Percentiles rank a stretch among this genome's conserved stretches.
Evolutionary conservation across 2,797 vertebrate genomes (phyloP).

Genomic region (Gambusia yucatana): DNA sequence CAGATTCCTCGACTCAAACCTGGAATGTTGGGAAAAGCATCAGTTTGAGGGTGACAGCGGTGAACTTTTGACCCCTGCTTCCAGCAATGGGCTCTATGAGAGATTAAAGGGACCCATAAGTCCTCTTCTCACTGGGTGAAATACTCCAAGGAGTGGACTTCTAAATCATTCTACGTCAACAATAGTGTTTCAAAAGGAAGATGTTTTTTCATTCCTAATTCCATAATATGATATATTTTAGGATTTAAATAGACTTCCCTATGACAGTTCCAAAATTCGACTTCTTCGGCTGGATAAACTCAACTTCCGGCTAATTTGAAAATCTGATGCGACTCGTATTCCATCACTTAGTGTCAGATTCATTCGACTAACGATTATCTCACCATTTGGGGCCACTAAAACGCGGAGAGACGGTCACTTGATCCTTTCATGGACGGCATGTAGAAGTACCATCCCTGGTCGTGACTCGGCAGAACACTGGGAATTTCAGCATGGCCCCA

Average conservation of each 20-base stretch:
- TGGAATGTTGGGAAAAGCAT: slow-evolving; percentile 66
- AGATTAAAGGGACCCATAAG: slow-evolving; percentile 42
- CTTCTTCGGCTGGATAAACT: too few relatives aligned
- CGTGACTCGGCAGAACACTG: too few relatives aligned
- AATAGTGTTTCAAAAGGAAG: neutral
- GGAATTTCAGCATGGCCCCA: too few relatives aligned
- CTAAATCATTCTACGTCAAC: neutral
- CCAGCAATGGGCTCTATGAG: slow-evolving; percentile 42
- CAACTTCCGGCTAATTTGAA: too few relatives aligned
- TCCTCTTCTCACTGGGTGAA: slow-evolving; percentile 24
- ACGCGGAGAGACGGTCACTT: too few relatives aligned
- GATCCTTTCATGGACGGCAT: too few relatives aligned
- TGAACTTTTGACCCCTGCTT: slow-evolving; percentile 66
- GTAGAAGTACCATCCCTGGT: too few relatives aligned
- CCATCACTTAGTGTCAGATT: too few relatives aligned
- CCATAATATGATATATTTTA: neutral
- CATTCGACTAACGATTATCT: too few relatives aligned
- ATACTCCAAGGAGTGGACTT: neutral
- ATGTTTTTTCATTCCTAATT: neutral
- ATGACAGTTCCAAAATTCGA: neutral
- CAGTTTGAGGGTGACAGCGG: slow-evolving; percentile 54
- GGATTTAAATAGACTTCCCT: neutral
- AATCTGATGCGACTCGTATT: too few relatives aligned
- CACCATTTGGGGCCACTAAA: too few relatives aligned
- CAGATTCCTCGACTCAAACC: slow-evolving; percentile 39